phyloP scores from a whole-genome alignment of 37 sponge, comb jelly and placozoan genomes.

The Crambe crambe region DNA sequence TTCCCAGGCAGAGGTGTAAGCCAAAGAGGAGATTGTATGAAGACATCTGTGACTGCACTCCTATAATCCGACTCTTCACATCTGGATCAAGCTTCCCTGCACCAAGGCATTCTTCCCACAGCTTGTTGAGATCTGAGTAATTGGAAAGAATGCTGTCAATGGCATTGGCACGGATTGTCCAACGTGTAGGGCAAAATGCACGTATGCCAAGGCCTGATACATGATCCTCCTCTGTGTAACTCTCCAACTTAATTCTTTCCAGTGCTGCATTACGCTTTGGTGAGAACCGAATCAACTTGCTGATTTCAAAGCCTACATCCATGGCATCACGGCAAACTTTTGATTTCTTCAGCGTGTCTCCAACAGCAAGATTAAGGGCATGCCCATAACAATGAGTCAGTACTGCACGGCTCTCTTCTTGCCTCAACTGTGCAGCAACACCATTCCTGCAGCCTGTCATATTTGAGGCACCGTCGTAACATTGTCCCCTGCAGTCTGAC shows the following conservation, averaged over 20 bases:
- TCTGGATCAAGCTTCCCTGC: conserved; percentile 49
- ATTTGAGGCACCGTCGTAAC: conserved; percentile 58
- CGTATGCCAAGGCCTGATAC: conserved; percentile 28
- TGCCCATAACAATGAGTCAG: conserved; percentile 76
- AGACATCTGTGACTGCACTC: conserved; percentile 49
- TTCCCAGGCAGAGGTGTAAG: conserved; percentile 47
- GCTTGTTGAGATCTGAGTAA: conserved; percentile 17
- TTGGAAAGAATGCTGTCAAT: conserved; percentile 43
- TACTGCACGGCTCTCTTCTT: conserved; percentile 64
- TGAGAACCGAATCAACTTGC: conserved; percentile 60
- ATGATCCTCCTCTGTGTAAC: not conserved
- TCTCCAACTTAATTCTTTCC: conserved; percentile 32
- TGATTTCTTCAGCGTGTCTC: conserved; percentile 49
- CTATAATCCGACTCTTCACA: conserved; percentile 56
- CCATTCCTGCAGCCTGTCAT: conserved; percentile 57
- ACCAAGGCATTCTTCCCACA: conserved; percentile 74
- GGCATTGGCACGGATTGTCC: conserved; percentile 34
- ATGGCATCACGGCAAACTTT: conserved; percentile 54
- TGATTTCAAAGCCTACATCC: conserved; percentile 51
- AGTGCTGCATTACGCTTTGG: conserved; percentile 59
- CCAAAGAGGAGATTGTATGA: conserved; percentile 63
- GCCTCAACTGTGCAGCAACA: conserved; percentile 43
- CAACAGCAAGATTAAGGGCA: conserved; percentile 68
- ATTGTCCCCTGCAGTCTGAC: conserved; percentile 53
- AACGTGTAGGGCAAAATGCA: conserved; percentile 51